Conservation (phyloP, 2,113 vertebrate species). For the Phodopus roborovskii region DNA sequence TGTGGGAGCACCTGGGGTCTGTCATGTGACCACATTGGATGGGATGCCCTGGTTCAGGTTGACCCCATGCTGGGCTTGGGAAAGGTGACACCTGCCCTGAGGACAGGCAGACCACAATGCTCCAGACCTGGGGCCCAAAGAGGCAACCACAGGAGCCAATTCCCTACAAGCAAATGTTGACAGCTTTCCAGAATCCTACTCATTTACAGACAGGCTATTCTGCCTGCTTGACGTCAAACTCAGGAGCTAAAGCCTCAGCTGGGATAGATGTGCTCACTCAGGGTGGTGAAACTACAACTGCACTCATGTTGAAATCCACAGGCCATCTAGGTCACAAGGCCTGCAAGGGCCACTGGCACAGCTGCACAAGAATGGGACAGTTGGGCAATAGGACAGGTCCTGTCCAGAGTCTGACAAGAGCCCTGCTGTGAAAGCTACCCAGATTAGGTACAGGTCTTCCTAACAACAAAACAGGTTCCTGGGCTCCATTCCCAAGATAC, state of each 20-base stretch:
- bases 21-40: background rate
- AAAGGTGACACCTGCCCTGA: background rate
- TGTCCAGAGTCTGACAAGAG: accelerated
- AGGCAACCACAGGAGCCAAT: background rate
- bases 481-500: background rate
- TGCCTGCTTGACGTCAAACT: background rate
- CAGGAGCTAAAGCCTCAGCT: background rate
- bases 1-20: background rate
- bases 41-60: background rate
- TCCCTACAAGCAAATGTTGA: background rate
- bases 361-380: background rate
- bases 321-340: background rate
- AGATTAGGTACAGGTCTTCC: accelerated
- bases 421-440: no score
- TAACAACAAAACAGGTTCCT: background rate
- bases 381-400: no score
- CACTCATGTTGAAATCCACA: accelerated
- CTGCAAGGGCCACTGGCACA: background rate
- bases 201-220: background rate
- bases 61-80: background rate
- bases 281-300: accelerated
- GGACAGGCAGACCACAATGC: background rate
- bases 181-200: background rate
- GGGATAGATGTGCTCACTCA: background rate
- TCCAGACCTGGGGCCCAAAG: background rate